Evolutionary conservation across 2,888 invertebrate species (phyloP).

Genomic region (Rhyacophila evoluta): DNA sequence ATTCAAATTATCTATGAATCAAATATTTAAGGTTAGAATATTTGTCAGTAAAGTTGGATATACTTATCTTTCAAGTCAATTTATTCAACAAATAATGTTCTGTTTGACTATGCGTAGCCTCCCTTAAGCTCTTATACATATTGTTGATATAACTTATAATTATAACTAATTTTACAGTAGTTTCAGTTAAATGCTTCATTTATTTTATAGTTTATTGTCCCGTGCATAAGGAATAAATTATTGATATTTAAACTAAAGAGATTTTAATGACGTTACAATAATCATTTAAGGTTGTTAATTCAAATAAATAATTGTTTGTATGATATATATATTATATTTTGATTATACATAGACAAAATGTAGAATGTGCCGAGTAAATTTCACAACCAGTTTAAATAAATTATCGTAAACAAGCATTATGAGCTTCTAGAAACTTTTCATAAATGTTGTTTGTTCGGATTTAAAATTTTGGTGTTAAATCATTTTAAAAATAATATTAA

Average conservation of each 20-base stretch:
- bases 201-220: neutral
- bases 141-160: no score
- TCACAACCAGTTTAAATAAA: neutral
- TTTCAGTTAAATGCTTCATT: no score
- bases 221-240: neutral
- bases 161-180: no score
- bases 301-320: conserved; percentile 26
- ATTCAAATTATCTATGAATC: no score
- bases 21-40: no score
- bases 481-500: neutral
- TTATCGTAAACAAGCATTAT: neutral
- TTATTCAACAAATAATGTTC: no score
- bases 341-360: neutral
- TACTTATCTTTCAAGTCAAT: no score
- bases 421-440: neutral
- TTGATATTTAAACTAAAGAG: conserved; percentile 12
- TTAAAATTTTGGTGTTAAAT: neutral
- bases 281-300: conserved; percentile 45
- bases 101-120: no score
- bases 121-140: no score
- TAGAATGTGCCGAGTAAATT: neutral
- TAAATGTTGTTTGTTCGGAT: neutral
- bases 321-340: neutral
- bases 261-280: conserved; percentile 40
- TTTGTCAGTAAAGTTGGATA: no score